A percentile compares a stretch with the other conserved stretches of the same genome.
These are phyloP conservation scores for Forbesichthys papilliferus DNA, from an alignment of 2,113 vertebrate species.

Conservation along the genomic window DNA sequence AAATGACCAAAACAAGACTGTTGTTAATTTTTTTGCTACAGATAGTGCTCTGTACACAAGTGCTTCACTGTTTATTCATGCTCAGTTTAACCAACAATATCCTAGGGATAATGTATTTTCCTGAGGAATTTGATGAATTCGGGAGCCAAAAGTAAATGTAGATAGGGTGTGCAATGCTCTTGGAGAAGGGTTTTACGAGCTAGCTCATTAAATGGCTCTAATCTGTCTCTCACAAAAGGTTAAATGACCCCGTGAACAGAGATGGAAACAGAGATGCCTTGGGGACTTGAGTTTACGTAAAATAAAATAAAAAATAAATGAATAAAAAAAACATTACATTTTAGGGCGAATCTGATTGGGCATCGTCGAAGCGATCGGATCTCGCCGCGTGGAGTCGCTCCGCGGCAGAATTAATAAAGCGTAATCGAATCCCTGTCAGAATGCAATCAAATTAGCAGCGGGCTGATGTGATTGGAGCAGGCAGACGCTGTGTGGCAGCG, in stretches of 20 bases:
- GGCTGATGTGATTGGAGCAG: conserved; percentile 64
- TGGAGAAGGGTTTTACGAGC: conserved; percentile 18
- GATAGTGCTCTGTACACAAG: not conserved
- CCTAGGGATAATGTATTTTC: conserved; percentile 3
- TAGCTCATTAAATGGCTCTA: conserved; percentile 26
- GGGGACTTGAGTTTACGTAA: conserved; percentile 40
- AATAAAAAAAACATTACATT: conserved; percentile 65
- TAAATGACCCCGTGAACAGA: conserved; percentile 8
- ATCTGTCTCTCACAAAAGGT: conserved; percentile 26
- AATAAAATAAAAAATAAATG: conserved; percentile 60
- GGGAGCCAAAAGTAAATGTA: conserved; percentile 33
- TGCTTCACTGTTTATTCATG: conserved; percentile 20
- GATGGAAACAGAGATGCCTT: conserved; percentile 27
- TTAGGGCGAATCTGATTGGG: conserved; percentile 62
- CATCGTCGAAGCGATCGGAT: conserved; percentile 65
- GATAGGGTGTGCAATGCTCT: conserved; percentile 25
- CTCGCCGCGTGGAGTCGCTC: conserved; percentile 57
- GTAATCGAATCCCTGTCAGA: conserved; percentile 66
- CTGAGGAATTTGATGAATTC: conserved; percentile 35
- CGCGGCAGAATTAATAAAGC: conserved; percentile 71
- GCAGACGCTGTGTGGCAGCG: conserved; percentile 42
- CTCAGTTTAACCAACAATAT: conserved; percentile 48
- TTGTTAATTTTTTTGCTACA: no score
- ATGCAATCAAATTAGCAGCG: conserved; percentile 60
- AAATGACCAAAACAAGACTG: no score